Evolutionary conservation across 2,888 invertebrate species (phyloP).

Genomic region (Smittia sp.): DNA sequence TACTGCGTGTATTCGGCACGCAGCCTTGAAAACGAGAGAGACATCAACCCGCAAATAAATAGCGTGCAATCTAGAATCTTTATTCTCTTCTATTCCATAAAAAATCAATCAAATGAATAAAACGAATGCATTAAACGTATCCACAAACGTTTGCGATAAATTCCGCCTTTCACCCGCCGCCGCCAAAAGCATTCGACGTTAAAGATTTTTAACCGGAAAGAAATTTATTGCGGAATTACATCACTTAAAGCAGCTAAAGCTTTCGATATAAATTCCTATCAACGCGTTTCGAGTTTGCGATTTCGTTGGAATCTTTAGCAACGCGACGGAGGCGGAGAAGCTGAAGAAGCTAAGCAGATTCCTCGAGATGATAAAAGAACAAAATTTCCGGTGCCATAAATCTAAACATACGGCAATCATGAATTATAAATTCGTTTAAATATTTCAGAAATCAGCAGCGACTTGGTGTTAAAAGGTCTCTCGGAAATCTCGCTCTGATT

Average conservation of each 20-base stretch:
- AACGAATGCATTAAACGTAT: neutral
- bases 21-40: too few species aligned
- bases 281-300: too few species aligned
- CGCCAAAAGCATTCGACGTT: neutral
- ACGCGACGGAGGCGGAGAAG: too few species aligned
- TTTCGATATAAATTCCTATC: neutral
- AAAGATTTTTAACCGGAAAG: neutral
- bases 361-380: neutral
- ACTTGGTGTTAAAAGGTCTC: neutral
- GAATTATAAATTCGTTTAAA: neutral
- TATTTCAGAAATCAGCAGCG: neutral
- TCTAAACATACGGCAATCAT: neutral
- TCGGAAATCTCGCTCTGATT: neutral
- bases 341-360: neutral
- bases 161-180: neutral
- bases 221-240: conserved; percentile 9
- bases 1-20: too few species aligned
- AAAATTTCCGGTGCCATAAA: neutral
- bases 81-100: neutral
- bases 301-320: too few species aligned
- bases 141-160: neutral
- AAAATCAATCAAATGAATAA: conserved; percentile 7
- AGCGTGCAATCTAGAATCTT: neutral
- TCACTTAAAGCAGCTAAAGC: neutral
- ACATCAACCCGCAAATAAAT: too few species aligned